Evolutionary conservation across 2,888 invertebrate genomes (phyloP).

Genomic region (Drosophila mimetica): DNA sequence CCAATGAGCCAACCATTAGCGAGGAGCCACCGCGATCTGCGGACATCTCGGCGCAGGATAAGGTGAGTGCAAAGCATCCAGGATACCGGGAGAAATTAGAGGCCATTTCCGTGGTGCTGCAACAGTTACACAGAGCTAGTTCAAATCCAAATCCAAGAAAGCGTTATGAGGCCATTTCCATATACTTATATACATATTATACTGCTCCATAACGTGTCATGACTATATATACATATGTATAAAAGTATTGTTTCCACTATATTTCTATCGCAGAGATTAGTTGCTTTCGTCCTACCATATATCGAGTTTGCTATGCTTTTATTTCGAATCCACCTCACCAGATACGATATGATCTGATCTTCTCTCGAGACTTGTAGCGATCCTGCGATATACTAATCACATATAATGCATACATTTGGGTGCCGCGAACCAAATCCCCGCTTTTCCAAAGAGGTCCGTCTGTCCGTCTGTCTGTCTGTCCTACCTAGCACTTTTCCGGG

Average conservation of each 20-base stretch:
- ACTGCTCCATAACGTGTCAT: conserved; percentile 28
- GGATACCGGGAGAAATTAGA: background rate
- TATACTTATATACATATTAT: conserved; percentile 52
- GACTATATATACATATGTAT: conserved; percentile 49
- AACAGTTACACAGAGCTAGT: conserved; percentile 42
- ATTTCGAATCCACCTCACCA: conserved; percentile 36
- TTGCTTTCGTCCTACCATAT: conserved; percentile 61
- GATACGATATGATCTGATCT: background rate
- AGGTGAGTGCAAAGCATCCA: conserved; percentile 86
- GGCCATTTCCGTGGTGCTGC: conserved; percentile 4
- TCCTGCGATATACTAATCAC: conserved; percentile 1
- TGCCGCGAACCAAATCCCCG: background rate
- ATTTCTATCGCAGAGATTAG: conserved; percentile 64
- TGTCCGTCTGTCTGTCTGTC: conserved; percentile 2
- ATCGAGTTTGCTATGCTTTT: conserved; percentile 61
- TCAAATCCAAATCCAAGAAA: conserved; percentile 33
- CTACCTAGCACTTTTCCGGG: background rate
- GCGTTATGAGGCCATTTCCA: conserved; percentile 30
- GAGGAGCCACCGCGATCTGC: conserved; percentile 85
- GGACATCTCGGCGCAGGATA: conserved; percentile 87
- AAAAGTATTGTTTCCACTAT: conserved; percentile 56
- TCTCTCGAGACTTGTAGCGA: conserved; percentile 1
- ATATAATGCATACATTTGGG: background rate
- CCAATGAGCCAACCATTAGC: conserved; percentile 87
- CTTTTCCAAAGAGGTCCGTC: background rate